Percentiles rank a stretch among this genome's conserved stretches.
phyloP scores from a whole-genome alignment of 2,888 invertebrate species.

The Melitaea athalia region DNA sequence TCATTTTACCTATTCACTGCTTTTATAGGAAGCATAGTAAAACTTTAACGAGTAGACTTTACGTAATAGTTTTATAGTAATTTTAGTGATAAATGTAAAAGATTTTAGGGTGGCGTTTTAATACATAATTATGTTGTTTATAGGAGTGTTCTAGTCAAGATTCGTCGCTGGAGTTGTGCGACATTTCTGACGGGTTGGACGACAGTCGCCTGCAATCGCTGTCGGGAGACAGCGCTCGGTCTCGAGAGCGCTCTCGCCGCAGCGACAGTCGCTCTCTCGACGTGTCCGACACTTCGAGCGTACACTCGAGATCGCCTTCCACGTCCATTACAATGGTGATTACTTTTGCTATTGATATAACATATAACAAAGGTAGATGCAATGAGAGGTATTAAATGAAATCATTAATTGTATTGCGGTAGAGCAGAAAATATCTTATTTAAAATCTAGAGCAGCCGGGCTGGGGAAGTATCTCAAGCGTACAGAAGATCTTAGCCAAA shows the following conservation, averaged over 20 bases:
- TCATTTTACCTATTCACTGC: background rate
- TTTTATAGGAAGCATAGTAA: constrained; percentile 7
- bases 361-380: too few relatives aligned
- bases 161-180: constrained; percentile 76
- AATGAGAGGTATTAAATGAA: too few relatives aligned
- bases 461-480: too few relatives aligned
- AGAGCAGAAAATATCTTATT: too few relatives aligned
- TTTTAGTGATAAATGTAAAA: background rate
- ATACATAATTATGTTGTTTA: constrained; percentile 42
- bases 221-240: constrained; percentile 73
- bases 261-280: constrained; percentile 75
- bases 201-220: constrained; percentile 76
- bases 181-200: constrained; percentile 67
- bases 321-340: constrained; percentile 74
- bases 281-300: constrained; percentile 73
- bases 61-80: background rate
- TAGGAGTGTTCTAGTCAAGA: constrained; percentile 82
- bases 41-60: background rate
- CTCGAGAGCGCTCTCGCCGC: constrained; percentile 72
- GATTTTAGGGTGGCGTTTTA: too few relatives aligned
- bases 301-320: constrained; percentile 74
- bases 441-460: too few relatives aligned
- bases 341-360: too few relatives aligned
- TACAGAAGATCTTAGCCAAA: too few relatives aligned
- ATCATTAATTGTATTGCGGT: too few relatives aligned